Conservation (phyloP, 2,113 vertebrate genomes). For the Felis catus region F.catus_Fca126_mat1.0 CM031424.1:58264001-58264500, state of each 20-base stretch:
- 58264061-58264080: too few relatives aligned
- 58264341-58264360: neutral
- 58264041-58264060: too few relatives aligned
- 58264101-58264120: too few relatives aligned
- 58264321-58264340: neutral
- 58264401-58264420: neutral
- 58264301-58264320: neutral
- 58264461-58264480: neutral
- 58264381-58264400: neutral
- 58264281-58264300: neutral
- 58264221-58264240: too few relatives aligned
- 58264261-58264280: neutral
- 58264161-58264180: too few relatives aligned
- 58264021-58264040: neutral
- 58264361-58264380: constrained; percentile 9
- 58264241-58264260: neutral
- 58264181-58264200: too few relatives aligned
- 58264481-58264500: neutral
- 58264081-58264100: too few relatives aligned
- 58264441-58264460: neutral
- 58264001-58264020: neutral
- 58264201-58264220: too few relatives aligned
- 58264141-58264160: too few relatives aligned
- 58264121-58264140: too few relatives aligned
- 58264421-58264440: neutral